Percentiles rank a stretch among this genome's conserved stretches.
These are phyloP conservation scores for Eupithecia pulchellata DNA, from an alignment of 2,888 invertebrate species.

Conservation along the genomic window DNA sequence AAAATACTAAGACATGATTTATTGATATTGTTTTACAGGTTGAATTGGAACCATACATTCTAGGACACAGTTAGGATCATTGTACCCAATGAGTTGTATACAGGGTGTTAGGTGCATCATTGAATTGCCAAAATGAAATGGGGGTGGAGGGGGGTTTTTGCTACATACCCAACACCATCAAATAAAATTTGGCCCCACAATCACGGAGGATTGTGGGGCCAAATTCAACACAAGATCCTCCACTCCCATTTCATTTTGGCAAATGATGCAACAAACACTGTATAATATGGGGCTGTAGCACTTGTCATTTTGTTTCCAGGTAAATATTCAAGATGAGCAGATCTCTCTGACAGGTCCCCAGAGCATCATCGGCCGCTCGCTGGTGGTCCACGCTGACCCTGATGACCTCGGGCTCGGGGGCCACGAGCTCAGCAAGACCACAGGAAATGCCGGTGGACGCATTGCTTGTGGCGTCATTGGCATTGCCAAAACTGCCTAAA, in stretches of 20 bases:
- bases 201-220: too few relatives aligned
- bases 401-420: constrained; percentile 98
- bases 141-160: too few relatives aligned
- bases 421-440: constrained; percentile 95
- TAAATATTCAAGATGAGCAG: constrained; percentile 70
- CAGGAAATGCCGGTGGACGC: constrained; percentile 97
- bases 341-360: constrained; percentile 86
- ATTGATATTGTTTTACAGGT: not conserved
- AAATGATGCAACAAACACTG: too few relatives aligned
- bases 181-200: too few relatives aligned
- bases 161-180: too few relatives aligned
- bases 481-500: constrained; percentile 66
- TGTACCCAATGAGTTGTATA: not conserved
- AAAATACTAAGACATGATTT: too few relatives aligned
- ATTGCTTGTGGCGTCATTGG: constrained; percentile 96
- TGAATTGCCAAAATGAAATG: too few relatives aligned
- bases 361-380: constrained; percentile 93
- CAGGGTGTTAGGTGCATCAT: too few relatives aligned
- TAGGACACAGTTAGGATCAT: not conserved
- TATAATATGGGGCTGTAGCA: not conserved
- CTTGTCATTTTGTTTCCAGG: constrained; percentile 37
- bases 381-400: constrained; percentile 96
- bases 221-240: too few relatives aligned
- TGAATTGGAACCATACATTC: not conserved
- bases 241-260: too few relatives aligned